Conservation (phyloP, 2,113 vertebrate genomes). For the Pelodiscus sinensis region DNA sequence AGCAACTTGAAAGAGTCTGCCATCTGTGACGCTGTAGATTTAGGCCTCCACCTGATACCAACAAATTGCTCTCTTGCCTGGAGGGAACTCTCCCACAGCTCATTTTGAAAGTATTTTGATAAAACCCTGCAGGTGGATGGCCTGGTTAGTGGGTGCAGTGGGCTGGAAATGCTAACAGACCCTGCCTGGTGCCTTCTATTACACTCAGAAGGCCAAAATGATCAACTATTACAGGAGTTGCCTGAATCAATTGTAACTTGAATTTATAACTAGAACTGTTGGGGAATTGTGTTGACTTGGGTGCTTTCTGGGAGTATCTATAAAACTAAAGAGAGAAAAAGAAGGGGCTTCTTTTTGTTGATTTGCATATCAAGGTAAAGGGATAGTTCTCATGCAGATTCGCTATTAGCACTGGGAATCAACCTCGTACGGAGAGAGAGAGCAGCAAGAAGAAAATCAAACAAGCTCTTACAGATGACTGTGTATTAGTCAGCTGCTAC, state of each 20-base stretch:
- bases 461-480: not conserved
- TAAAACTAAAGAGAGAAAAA: conserved; percentile 6
- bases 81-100: conserved; percentile 23
- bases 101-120: accelerated
- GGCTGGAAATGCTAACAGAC: not conserved
- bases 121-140: not conserved
- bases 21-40: not conserved
- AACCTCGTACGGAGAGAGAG: not conserved
- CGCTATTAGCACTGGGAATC: not conserved
- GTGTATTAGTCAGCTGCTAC: not conserved
- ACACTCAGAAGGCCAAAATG: not conserved
- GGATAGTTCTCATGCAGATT: not conserved
- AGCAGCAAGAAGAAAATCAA: not conserved
- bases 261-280: conserved; percentile 9
- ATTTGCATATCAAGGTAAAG: conserved; percentile 24
- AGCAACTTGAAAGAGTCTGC: not conserved
- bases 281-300: not conserved
- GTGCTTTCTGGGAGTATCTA: conserved; percentile 29
- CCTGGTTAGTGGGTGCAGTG: not conserved
- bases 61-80: not conserved
- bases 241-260: not conserved
- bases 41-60: not conserved
- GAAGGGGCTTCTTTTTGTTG: not conserved
- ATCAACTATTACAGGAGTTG: conserved; percentile 6
- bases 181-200: not conserved